These are phyloP conservation scores for Patella depressa DNA, from an alignment of 2,888 invertebrate genomes.

Conservation along the genomic window DNA sequence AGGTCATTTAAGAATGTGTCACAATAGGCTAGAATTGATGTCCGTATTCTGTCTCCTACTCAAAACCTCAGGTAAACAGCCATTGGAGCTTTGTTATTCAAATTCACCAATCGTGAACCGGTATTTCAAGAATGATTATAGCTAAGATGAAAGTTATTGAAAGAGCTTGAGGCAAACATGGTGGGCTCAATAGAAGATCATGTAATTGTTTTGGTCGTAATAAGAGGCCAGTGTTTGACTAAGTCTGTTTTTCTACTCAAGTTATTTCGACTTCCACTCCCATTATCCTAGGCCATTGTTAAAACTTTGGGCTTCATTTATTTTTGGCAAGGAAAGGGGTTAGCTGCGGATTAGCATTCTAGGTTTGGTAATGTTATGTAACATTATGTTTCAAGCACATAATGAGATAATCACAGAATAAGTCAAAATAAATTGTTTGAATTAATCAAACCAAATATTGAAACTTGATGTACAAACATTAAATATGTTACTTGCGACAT, in stretches of 20 bases:
- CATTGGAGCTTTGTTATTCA: slow-evolving; percentile 7
- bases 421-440: too few species aligned
- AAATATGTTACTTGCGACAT: too few species aligned
- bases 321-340: background rate
- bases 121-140: slow-evolving; percentile 1
- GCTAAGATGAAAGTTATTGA: too few species aligned
- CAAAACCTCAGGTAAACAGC: background rate
- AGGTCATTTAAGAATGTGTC: slow-evolving; percentile 6
- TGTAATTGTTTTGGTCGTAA: background rate
- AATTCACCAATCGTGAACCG: slow-evolving; percentile 4
- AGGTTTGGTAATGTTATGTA: too few species aligned
- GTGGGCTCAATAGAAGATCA: too few species aligned
- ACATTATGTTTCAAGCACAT: too few species aligned
- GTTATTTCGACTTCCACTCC: too few species aligned
- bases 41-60: background rate
- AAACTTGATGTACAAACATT: too few species aligned
- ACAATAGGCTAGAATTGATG: slow-evolving; percentile 5
- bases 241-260: background rate
- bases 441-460: too few species aligned
- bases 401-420: too few species aligned
- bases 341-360: too few species aligned
- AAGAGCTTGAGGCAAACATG: too few species aligned
- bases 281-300: background rate
- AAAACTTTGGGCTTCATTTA: background rate
- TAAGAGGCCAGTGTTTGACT: slow-evolving; percentile 3